phyloP scores from a whole-genome alignment of 30 jellyfish, hydroid and myxozoan genomes.

The Thelohanellus kitauei region DNA sequence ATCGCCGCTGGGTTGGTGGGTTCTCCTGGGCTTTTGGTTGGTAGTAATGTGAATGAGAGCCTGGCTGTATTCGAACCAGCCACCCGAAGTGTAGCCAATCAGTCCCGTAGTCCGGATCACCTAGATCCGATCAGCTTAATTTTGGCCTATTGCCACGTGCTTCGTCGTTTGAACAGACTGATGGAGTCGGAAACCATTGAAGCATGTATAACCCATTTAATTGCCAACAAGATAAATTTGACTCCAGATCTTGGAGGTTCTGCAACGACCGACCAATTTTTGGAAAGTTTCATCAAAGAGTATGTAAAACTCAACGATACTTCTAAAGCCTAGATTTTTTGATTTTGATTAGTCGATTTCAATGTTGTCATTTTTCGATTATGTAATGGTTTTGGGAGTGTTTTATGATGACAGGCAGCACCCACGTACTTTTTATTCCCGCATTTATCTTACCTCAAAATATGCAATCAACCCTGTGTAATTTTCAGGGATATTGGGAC shows the following conservation, averaged over 20 bases:
- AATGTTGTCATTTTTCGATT: no score
- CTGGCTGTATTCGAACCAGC: background rate
- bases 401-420: no score
- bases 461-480: no score
- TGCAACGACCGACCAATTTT: background rate
- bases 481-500: no score
- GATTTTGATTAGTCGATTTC: no score
- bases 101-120: background rate
- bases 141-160: background rate
- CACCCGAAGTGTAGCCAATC: background rate
- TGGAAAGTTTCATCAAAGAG: background rate
- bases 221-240: background rate
- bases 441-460: no score
- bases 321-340: no score
- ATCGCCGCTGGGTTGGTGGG: conserved; percentile 91
- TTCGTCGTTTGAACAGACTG: background rate
- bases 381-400: no score
- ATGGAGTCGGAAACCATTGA: background rate
- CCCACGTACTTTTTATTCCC: no score
- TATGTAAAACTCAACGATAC: no score
- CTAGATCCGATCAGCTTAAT: background rate
- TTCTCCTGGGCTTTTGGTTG: conserved; percentile 65
- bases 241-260: background rate
- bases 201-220: background rate
- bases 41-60: conserved; percentile 1